Evolutionary conservation across 2,888 invertebrate species (phyloP).

Genomic region (Yponomeuta sedellus): DNA sequence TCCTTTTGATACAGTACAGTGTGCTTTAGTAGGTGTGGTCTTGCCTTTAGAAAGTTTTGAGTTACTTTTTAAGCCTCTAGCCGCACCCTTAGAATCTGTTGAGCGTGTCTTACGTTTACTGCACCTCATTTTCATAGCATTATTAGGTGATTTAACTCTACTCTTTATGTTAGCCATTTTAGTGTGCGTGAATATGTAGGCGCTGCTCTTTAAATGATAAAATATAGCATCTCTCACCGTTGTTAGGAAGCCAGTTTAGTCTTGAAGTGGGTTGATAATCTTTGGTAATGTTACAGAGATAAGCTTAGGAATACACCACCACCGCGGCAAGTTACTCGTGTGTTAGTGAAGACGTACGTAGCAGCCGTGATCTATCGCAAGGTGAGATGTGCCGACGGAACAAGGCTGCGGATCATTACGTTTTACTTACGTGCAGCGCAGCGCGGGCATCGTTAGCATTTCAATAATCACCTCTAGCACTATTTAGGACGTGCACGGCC

Average conservation of each 20-base stretch:
- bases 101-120: slow-evolving; percentile 27
- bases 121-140: neutral
- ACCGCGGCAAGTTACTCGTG: slow-evolving; percentile 8
- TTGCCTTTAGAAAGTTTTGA: neutral
- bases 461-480: slow-evolving; percentile 64
- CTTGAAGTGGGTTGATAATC: slow-evolving; percentile 4
- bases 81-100: neutral
- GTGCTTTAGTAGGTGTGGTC: neutral
- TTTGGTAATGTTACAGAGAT: slow-evolving; percentile 12
- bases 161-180: slow-evolving; percentile 63
- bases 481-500: slow-evolving; percentile 44
- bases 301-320: slow-evolving; percentile 14
- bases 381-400: slow-evolving; percentile 3
- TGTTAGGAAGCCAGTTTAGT: slow-evolving; percentile 42
- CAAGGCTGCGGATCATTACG: slow-evolving; percentile 36
- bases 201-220: slow-evolving; percentile 1
- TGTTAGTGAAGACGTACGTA: slow-evolving; percentile 5
- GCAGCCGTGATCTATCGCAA: slow-evolving; percentile 1
- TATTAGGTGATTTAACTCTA: slow-evolving; percentile 27
- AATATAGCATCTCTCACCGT: slow-evolving; percentile 32
- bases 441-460: slow-evolving; percentile 38
- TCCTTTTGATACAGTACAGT: neutral
- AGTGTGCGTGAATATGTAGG: slow-evolving; percentile 22
- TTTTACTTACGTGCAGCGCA: slow-evolving; percentile 27
- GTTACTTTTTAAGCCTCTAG: neutral